Base-by-base conservation (phyloP, 2,113 vertebrate species). In the Cyprinus carpio region DNA sequence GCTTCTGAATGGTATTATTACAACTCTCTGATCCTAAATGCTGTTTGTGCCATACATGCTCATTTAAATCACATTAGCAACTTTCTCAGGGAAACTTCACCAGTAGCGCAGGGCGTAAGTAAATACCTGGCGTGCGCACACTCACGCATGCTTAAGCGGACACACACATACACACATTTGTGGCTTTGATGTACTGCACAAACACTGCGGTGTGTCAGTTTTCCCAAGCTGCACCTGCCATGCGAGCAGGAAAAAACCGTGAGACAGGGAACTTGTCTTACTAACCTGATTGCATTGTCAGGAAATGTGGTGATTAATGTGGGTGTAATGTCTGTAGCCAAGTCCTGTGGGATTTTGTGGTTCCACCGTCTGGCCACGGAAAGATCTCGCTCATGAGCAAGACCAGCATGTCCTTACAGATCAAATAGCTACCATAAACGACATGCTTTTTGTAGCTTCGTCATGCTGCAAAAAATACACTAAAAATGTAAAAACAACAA, bases 11-110 rank as follows among this genome's bases (percentile, higher is more conserved):
- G 25, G 23, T 84, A 64, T 84, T 78, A 83, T 85, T 86, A 83
- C 72, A 29, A 60, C 16, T 3, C 82, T 65, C 34, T 81, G 64
- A 84, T 79, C 51, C 74, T 56, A 46, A 27, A 60, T 82, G 56
- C 27, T 83, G 71, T 86, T 88, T 89, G 90, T 89, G 85, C 82
- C 90, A 71, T 81, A 62, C 56, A 83, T 88, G 87, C 85, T 87
- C 87, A 87, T 92, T 91, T 89, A 90, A 92, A 90, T 84, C 82
- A 84, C 82, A 83, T 88, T 89, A 25, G 80, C 20, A 18, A 71
- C 80, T 82, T 82, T 82, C 80, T 46, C 80, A 82, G 80, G 64
- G 43, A 71, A 82, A 82, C 64, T 82, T 49, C 27, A 65, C 12
- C 60, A 49, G 34, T 40, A 18, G 37, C 8, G n/a, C 8, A 27